Conservation (phyloP, 35 echinoderm and acorn worm genomes). For the Anneissia japonica region DNA sequence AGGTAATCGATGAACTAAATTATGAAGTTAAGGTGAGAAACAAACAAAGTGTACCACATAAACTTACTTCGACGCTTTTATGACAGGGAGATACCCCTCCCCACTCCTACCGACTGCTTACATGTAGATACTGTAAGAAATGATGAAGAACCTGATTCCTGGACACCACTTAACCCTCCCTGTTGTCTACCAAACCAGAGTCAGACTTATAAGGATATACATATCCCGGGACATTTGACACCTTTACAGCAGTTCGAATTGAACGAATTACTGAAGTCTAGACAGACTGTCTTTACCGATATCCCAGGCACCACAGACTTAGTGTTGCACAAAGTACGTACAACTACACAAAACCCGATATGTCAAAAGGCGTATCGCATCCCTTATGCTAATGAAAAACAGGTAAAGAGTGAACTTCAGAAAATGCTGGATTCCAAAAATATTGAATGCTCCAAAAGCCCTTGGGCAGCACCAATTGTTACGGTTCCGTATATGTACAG, state of each 20-base stretch:
- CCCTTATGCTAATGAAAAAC: conserved; percentile 7
- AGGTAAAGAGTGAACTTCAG: conserved; percentile 17
- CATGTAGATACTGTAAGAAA: too few species aligned
- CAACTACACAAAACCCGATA: conserved; percentile 8
- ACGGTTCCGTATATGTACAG: conserved; percentile 1
- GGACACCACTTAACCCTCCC: too few species aligned
- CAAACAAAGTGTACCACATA: not conserved
- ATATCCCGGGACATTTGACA: too few species aligned
- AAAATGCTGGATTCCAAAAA: conserved; percentile 37
- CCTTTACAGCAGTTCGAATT: not conserved
- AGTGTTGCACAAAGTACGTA: conserved; percentile 4
- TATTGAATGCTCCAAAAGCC: conserved; percentile 13
- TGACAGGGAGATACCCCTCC: not conserved
- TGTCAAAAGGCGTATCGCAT: conserved; percentile 25
- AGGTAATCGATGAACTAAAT: not conserved
- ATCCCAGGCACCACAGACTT: conserved; percentile 19
- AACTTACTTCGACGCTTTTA: not conserved
- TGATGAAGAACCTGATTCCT: too few species aligned
- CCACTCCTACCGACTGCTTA: not conserved
- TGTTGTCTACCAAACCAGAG: too few species aligned
- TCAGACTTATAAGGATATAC: too few species aligned
- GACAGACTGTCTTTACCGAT: not conserved
- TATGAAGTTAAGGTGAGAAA: not conserved
- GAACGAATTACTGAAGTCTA: not conserved
- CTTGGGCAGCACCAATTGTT: conserved; percentile 25